phyloP scores from a whole-genome alignment of 1,140 invertebrate species.

The Bemisia tabaci region DNA sequence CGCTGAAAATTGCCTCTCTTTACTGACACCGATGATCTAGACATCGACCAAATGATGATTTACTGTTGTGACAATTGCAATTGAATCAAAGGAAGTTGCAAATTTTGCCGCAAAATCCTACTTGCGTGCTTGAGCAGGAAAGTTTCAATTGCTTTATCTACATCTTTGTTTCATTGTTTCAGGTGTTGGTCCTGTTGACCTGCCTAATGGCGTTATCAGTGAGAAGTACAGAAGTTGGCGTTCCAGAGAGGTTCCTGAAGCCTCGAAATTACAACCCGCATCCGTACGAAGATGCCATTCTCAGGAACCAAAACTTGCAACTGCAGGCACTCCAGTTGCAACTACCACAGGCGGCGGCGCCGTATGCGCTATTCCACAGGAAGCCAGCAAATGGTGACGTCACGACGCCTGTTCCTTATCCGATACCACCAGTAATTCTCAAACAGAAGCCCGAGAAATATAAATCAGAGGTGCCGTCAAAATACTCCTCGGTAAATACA shows the following conservation, averaged over 20 bases:
- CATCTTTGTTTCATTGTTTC: background rate
- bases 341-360: background rate
- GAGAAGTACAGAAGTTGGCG: slow-evolving; percentile 13
- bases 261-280: slow-evolving; percentile 23
- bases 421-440: background rate
- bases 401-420: background rate
- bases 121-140: too few relatives aligned
- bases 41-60: too few relatives aligned
- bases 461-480: background rate
- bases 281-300: slow-evolving; percentile 11
- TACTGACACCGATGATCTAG: too few relatives aligned
- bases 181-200: background rate
- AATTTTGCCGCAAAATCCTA: too few relatives aligned
- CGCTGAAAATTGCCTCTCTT: too few relatives aligned
- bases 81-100: too few relatives aligned
- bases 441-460: background rate
- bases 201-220: background rate
- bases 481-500: background rate
- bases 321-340: background rate
- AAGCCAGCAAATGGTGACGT: background rate
- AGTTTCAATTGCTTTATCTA: too few relatives aligned
- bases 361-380: background rate
- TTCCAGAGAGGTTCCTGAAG: slow-evolving; percentile 20
- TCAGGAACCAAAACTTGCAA: background rate
- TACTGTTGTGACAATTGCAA: too few relatives aligned